Conservation (phyloP, 2,797 vertebrate species). For the Trichosurus vulpecula region DNA sequence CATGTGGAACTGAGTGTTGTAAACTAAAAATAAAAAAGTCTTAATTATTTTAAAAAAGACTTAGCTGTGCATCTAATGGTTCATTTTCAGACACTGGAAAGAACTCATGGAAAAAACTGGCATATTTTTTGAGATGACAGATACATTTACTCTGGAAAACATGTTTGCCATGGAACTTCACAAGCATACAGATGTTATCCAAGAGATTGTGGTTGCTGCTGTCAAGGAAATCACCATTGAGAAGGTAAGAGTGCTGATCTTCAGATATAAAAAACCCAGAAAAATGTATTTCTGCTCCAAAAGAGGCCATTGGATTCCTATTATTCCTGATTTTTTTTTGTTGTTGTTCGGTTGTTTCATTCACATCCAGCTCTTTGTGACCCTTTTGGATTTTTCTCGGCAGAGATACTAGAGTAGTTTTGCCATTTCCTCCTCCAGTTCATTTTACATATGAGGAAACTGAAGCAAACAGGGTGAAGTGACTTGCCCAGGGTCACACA, state of each 20-base stretch:
- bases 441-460: not conserved
- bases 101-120: conserved; percentile 92
- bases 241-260: conserved; percentile 85
- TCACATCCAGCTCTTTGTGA: not conserved
- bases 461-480: not conserved
- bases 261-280: not conserved
- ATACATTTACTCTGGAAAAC: conserved; percentile 95
- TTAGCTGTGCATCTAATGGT: not conserved
- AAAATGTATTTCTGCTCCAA: not conserved
- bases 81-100: conserved; percentile 92
- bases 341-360: not conserved
- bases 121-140: conserved; percentile 92
- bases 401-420: not conserved
- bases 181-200: conserved; percentile 89
- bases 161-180: conserved; percentile 98
- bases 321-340: not conserved
- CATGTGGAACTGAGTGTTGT: too few relatives aligned
- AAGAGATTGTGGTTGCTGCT: conserved; percentile 92
- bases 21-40: too few relatives aligned
- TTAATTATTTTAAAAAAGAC: too few relatives aligned
- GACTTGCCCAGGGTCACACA: too few relatives aligned
- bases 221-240: conserved; percentile 96
- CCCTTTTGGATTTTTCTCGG: not conserved
- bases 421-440: not conserved
- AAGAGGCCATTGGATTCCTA: not conserved